Evolutionary conservation across 2,797 vertebrate species (phyloP), one percentile per base, ranked within the genome.

Genomic region (Zalophus californianus): DNA sequence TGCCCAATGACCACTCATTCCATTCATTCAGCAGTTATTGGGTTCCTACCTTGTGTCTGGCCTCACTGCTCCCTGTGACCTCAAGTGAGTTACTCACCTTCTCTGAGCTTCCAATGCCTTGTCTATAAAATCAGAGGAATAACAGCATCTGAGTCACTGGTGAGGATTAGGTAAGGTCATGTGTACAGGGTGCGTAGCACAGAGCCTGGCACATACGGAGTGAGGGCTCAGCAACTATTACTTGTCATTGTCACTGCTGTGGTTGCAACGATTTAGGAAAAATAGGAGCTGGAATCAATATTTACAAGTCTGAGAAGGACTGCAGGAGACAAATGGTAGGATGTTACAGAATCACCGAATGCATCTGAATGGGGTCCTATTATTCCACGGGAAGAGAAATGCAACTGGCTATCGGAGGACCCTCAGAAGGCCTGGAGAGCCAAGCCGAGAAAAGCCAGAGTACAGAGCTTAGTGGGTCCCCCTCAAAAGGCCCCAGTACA

Each of bases 181-280:
- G 5, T 66, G 20, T 11, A 52, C 14, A 21, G 18, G 44, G 4
- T 13, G 2, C 3, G 0, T 25, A 5, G 38, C 44, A n/a, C 50
- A 87, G 32, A 86, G 64, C 32, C 64, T 50, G 48, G 12, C 68
- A 52, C 29, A 14, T 54, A 29, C 75, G 18, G 1, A 72, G 27
- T 25, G 21, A 72, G 54, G 5, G 29, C 35, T 27, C n/a, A 73
- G 18, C 21, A 88, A 64, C 48, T 11, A 72, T 2, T 18, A 0
- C 14, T 35, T 75, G 48, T 72, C 73, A 52, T 10, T 41, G 21
- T 35, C 83, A 38, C 4, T 35, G 35, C 3, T 35, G 35, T 73
- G 15, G 32, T n/a, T 77, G 44, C 60, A 50, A 32, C 10, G 0
- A 27, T 27, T 44, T 91, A 84, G 70, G 44, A 62, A 58, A 79